Evolutionary conservation across 2,113 vertebrate genomes (phyloP).

Genomic region (Gnathochromis pfefferi): DNA sequence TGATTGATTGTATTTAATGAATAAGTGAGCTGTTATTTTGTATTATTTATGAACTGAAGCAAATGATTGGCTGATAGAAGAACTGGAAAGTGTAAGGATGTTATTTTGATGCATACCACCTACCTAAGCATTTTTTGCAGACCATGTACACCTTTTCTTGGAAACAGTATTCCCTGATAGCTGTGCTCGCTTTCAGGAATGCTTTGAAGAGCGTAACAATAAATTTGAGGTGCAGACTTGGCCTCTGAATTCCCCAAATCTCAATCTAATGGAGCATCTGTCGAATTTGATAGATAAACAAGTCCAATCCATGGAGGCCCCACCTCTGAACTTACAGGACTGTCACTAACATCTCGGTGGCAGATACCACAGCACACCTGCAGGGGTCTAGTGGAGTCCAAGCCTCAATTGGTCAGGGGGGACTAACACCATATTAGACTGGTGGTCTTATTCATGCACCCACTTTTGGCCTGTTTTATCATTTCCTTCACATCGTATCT

Average conservation of each 20-base stretch:
- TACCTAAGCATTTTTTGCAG: not conserved
- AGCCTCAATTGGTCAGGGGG: not conserved
- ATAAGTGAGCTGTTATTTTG: not conserved
- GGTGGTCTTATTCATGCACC: not conserved
- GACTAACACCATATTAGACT: not conserved
- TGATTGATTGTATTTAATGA: not conserved
- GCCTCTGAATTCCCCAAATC: not conserved
- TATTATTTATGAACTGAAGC: not conserved
- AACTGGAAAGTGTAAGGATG: not conserved
- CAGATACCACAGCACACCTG: not conserved
- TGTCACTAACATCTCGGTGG: not conserved
- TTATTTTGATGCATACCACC: not conserved
- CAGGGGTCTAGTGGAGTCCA: not conserved
- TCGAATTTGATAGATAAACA: not conserved
- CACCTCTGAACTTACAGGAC: not conserved
- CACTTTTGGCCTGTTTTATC: not conserved
- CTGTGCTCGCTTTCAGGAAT: not conserved
- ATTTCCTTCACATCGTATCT: not conserved
- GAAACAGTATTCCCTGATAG: not conserved
- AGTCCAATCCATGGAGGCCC: not conserved
- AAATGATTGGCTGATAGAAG: not conserved
- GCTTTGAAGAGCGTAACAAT: not conserved
- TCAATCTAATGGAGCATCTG: not conserved
- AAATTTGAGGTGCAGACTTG: not conserved
- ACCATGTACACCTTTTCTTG: not conserved